These are phyloP conservation scores for Fissipunctia ypsillon DNA, from an alignment of 2,888 invertebrate species.

Conservation along the genomic window DNA sequence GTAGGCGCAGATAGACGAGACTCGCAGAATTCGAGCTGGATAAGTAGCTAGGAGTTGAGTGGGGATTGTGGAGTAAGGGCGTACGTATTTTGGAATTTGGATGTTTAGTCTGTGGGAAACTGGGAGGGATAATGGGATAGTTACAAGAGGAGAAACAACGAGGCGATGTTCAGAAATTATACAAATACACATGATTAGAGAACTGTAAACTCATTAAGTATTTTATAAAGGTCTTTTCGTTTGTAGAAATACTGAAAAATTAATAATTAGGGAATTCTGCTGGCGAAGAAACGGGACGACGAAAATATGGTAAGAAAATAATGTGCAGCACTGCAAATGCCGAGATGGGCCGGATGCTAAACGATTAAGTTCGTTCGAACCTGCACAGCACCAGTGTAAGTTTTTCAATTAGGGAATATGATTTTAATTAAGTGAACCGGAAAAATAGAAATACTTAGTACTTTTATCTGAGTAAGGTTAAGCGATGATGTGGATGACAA, in stretches of 20 bases:
- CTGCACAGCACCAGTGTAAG: too few relatives aligned
- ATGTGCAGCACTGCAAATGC: not conserved
- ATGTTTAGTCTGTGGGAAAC: not conserved
- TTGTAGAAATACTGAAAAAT: not conserved
- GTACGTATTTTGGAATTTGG: not conserved
- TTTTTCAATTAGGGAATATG: not conserved
- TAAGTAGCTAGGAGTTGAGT: slow-evolving; percentile 38
- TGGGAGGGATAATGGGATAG: not conserved
- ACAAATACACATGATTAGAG: not conserved
- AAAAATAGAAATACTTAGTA: not conserved
- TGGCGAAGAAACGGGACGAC: not conserved
- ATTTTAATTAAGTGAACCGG: not conserved
- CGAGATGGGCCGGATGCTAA: not conserved
- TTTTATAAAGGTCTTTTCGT: not conserved
- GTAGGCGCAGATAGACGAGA: slow-evolving; percentile 67
- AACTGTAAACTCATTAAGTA: not conserved
- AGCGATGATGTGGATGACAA: too few relatives aligned
- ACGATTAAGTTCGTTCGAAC: not conserved
- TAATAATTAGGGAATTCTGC: not conserved
- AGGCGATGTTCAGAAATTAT: too few relatives aligned
- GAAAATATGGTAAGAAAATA: not conserved
- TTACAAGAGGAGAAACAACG: not conserved
- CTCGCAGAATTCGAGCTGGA: slow-evolving; percentile 56
- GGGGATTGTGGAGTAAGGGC: slow-evolving; percentile 30
- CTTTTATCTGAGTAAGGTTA: not conserved